Evolutionary conservation across 2,888 invertebrate genomes (phyloP).

Genomic region (Spialia ferax): DNA sequence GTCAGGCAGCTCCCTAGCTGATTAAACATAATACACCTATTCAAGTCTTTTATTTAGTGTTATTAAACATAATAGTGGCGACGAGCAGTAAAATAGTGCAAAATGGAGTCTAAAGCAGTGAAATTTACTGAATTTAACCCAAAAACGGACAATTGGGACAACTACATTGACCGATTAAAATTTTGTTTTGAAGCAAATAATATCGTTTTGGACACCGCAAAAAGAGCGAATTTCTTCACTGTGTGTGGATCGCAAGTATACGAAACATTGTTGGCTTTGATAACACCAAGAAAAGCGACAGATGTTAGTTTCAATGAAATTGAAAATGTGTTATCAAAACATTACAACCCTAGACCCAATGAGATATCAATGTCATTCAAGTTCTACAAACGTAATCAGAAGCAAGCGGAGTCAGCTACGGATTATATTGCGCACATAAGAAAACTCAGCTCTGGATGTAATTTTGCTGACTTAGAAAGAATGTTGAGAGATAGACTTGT

Average conservation of each 20-base stretch:
- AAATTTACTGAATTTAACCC: conserved; percentile 38
- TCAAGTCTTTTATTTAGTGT: neutral
- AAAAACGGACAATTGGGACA: conserved; percentile 41
- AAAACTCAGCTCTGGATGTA: conserved; percentile 46
- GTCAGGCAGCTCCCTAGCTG: conserved; percentile 11
- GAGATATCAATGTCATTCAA: conserved; percentile 42
- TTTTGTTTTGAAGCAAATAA: conserved; percentile 41
- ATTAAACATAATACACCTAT: neutral
- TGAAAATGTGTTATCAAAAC: conserved; percentile 33
- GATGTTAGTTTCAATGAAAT: conserved; percentile 37
- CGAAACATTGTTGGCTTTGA: conserved; percentile 34
- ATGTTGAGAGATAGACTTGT: conserved; percentile 47
- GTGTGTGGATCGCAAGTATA: conserved; percentile 38
- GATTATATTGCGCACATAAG: conserved; percentile 39
- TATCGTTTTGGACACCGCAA: conserved; percentile 23
- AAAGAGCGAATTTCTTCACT: conserved; percentile 39
- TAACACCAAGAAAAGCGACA: conserved; percentile 29
- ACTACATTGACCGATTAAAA: conserved; percentile 40
- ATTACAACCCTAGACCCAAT: conserved; percentile 42
- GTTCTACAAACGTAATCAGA: conserved; percentile 43
- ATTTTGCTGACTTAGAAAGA: conserved; percentile 45
- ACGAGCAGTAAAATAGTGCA: conserved; percentile 27
- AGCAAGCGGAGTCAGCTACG: conserved; percentile 31
- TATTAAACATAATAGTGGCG: conserved; percentile 30
- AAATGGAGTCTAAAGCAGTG: conserved; percentile 38